Evolutionary conservation across 2,113 vertebrate genomes (phyloP).

Genomic region (Ameiurus melas): DNA sequence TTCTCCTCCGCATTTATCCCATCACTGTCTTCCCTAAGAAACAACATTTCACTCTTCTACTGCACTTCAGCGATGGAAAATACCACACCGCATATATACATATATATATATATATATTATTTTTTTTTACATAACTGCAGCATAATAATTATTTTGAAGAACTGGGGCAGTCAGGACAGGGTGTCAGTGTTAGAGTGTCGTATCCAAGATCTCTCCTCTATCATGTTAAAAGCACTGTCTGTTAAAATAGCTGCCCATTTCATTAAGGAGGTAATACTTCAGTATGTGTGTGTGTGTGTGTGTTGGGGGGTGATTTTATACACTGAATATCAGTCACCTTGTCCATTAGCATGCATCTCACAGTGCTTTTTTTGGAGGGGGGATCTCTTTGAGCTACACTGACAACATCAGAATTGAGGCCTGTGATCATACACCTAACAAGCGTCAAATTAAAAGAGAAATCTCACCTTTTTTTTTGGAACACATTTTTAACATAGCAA

Average conservation of each 20-base stretch:
- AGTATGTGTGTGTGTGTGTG: neutral
- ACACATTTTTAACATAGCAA: conserved; percentile 44
- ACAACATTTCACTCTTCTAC: conserved; percentile 63
- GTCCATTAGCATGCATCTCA: conserved; percentile 49
- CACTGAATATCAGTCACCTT: conserved; percentile 52
- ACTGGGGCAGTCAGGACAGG: conserved; percentile 64
- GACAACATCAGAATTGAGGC: conserved; percentile 67
- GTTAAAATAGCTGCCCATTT: conserved; percentile 55
- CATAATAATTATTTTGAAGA: conserved; percentile 76
- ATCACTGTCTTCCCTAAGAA: conserved; percentile 69
- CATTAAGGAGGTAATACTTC: conserved; percentile 55
- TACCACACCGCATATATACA: conserved; percentile 33
- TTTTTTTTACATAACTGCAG: conserved; percentile 77
- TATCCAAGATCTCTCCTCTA: conserved; percentile 60
- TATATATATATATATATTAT: too few relatives aligned
- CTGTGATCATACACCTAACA: conserved; percentile 75
- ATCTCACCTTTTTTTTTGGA: conserved; percentile 37
- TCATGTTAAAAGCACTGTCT: conserved; percentile 59
- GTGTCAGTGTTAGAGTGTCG: conserved; percentile 64
- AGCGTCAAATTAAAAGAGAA: conserved; percentile 73
- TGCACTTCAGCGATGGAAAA: conserved; percentile 58
- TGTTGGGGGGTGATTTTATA: conserved; percentile 46
- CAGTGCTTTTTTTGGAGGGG: conserved; percentile 25
- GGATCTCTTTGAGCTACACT: conserved; percentile 63
- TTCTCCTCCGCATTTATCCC: conserved; percentile 31